A percentile compares a stretch with the other conserved stretches of the same genome.
These are phyloP conservation scores for Myopa testacea DNA, from an alignment of 2,888 invertebrate species.

Conservation along the genomic window DNA sequence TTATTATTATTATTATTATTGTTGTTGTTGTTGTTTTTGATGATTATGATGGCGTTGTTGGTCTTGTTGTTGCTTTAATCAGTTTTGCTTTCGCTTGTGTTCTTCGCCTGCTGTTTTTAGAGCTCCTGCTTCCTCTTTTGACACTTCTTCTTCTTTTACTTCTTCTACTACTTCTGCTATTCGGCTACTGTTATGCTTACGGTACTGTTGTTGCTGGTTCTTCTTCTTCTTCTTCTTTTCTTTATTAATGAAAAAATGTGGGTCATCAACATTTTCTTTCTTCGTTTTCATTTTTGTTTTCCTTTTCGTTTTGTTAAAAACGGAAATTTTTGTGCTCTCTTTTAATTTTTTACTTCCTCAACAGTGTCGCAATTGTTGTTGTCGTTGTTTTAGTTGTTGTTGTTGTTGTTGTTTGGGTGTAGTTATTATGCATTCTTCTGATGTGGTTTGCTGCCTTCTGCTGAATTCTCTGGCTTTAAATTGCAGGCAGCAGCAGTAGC, in stretches of 20 bases:
- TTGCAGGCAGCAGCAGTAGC: not conserved
- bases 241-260: constrained; percentile 23
- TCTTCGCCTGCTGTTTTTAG: no score
- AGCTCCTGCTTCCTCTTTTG: no score
- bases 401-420: constrained; percentile 1
- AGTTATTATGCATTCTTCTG: not conserved
- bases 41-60: not conserved
- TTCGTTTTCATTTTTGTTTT: no score
- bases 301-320: constrained; percentile 5
- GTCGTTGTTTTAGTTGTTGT: not conserved
- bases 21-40: not conserved
- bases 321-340: constrained; percentile 26
- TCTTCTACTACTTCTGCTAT: no score
- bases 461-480: not conserved
- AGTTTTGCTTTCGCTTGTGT: no score
- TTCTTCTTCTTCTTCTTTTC: no score
- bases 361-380: not conserved
- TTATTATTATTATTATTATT: not conserved
- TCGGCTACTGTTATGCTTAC: no score
- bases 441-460: constrained; percentile 10
- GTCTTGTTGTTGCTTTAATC: not conserved
- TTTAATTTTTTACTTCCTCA: not conserved
- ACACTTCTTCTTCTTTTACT: no score
- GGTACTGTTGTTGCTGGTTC: no score
- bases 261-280: constrained; percentile 23